Base-by-base conservation (phyloP, 1,140 invertebrate species). In the Drosophila fuyamai region DNA sequence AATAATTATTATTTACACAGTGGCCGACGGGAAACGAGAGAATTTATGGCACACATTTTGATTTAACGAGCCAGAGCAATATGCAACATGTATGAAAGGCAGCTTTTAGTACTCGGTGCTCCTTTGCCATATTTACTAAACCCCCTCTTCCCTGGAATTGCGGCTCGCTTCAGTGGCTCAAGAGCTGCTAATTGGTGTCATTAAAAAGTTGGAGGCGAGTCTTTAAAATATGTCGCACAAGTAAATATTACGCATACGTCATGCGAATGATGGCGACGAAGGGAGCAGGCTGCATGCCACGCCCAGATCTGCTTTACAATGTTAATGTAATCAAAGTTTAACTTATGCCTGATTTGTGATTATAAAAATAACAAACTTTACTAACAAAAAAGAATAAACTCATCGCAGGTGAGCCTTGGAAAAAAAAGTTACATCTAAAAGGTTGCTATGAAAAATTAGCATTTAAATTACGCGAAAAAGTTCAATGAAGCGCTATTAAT, bases 401-500 rank as follows among this genome's bases (percentile, higher is more conserved):
- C 79, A 60, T 27, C 71, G 75, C 68, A 73, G 51, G 65, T 74
- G 40, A 38, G 74, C 46, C 63, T 71, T 75, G 73, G 40, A 44
- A 59, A 32, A 27, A 56, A 63, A 51, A 65, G 29, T 53, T 10
- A 38, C 41, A 23, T 71, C 40, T 14, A 77, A 85, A 83, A 82
- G 73, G 67, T 82, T 50, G 35, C 51, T 55, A 65, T 50, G 59
- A 66, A 76, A 81, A 86, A 86, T 86, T 86, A 76, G 83, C 82
- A 86, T 86, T 83, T 86, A 86, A 83, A 86, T 86, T 88, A 86
- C 83, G 65, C 63, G 53, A 60, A 36, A 46, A 58, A 59, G 80
- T 76, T 83, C 82, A 88, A 86, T 86, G 82, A 88, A 86, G 82
- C 82, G 81, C 55, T 68, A 86, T 88, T 86, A 86, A 86, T 86